Evolutionary conservation across 2,888 invertebrate genomes (phyloP).

Genomic region (Plagodis dolabraria): DNA sequence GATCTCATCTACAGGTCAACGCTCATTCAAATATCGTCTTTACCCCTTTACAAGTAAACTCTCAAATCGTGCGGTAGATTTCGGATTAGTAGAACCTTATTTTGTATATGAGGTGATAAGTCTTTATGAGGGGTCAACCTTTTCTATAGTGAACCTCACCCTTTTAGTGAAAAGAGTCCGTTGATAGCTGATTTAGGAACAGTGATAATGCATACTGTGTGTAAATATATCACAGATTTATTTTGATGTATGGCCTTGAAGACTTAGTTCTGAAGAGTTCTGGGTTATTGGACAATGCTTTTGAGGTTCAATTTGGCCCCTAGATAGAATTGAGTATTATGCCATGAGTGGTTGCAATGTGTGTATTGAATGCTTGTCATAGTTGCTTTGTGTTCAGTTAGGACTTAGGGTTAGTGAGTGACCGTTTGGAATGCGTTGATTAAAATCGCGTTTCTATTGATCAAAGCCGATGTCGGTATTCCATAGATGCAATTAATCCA

Average conservation of each 20-base stretch:
- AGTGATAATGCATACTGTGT: constrained; percentile 81
- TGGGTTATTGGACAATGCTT: constrained; percentile 34
- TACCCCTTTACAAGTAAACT: constrained; percentile 55
- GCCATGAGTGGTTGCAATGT: constrained; percentile 38
- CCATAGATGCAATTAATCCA: constrained; percentile 5
- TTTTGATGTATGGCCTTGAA: constrained; percentile 76
- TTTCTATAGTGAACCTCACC: constrained; percentile 83
- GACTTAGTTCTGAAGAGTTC: constrained; percentile 42
- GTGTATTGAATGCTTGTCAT: constrained; percentile 62
- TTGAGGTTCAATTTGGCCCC: constrained; percentile 40
- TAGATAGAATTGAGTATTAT: constrained; percentile 51
- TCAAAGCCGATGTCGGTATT: constrained; percentile 35
- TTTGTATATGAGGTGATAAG: constrained; percentile 85
- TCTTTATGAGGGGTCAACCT: constrained; percentile 86
- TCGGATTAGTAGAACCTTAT: constrained; percentile 82
- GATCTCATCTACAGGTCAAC: constrained; percentile 65
- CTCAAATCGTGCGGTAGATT: constrained; percentile 49
- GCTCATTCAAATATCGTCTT: constrained; percentile 64
- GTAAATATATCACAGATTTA: constrained; percentile 84
- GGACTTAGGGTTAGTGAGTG: constrained; percentile 48
- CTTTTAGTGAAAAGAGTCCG: constrained; percentile 85
- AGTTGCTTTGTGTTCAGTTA: constrained; percentile 61
- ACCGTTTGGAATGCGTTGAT: constrained; percentile 67
- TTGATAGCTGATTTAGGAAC: constrained; percentile 85
- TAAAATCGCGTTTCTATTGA: constrained; percentile 61